These are phyloP conservation scores for Galeopterus variegatus DNA, from an alignment of 2,113 vertebrate genomes.

Conservation along the genomic window DNA sequence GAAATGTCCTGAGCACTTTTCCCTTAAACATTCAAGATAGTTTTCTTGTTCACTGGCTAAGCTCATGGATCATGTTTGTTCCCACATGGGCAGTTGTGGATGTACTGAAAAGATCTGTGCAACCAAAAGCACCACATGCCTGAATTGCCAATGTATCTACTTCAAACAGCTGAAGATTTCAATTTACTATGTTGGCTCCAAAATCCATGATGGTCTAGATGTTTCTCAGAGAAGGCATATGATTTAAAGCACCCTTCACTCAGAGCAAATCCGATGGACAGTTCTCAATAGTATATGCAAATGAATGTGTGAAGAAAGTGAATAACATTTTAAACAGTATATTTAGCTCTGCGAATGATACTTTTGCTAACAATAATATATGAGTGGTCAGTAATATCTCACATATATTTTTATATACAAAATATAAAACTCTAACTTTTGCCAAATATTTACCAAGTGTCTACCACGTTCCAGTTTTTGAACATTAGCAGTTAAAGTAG, in stretches of 20 bases:
- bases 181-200: not conserved
- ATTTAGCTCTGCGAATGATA: not conserved
- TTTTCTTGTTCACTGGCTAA: not conserved
- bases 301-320: not conserved
- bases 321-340: not conserved
- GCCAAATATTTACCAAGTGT: not conserved
- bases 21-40: not conserved
- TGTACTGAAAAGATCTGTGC: no score
- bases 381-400: not conserved
- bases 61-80: not conserved
- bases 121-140: not conserved
- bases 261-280: not conserved
- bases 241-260: not conserved
- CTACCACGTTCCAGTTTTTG: not conserved
- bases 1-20: not conserved
- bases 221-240: not conserved
- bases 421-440: not conserved
- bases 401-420: not conserved
- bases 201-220: not conserved
- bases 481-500: not conserved
- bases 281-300: not conserved
- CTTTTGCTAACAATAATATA: not conserved
- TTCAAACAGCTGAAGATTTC: not conserved
- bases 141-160: not conserved
- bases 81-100: not conserved